These are phyloP conservation scores for Rhynchopsitta pachyrhyncha DNA, from an alignment of 2,113 vertebrate genomes.

Conservation along the genomic window DNA sequence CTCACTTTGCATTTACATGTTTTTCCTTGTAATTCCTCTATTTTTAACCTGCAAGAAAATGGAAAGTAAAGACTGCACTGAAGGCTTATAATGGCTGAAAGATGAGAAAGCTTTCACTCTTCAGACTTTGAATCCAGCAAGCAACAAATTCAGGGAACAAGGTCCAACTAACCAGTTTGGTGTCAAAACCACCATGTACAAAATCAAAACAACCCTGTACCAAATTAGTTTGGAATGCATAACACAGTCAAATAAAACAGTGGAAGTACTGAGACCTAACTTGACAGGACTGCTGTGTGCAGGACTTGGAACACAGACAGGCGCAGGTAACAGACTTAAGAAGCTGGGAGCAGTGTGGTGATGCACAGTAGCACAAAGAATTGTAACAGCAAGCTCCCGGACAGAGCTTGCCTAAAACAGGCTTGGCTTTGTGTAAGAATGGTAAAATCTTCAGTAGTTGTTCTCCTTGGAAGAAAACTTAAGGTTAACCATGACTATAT, in stretches of 20 bases:
- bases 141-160: not conserved
- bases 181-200: not conserved
- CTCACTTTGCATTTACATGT: not conserved
- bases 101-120: not conserved
- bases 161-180: not conserved
- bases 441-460: not conserved
- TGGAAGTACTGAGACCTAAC: not conserved
- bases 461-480: not conserved
- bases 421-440: not conserved
- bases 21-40: not conserved
- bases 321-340: not conserved
- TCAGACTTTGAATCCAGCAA: not conserved
- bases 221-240: not conserved
- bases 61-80: not conserved
- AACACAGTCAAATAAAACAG: not conserved
- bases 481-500: not conserved
- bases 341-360: not conserved
- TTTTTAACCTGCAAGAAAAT: not conserved
- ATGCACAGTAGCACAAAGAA: accelerated
- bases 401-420: not conserved
- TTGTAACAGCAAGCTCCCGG: not conserved
- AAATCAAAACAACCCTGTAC: not conserved
- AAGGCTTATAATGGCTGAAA: not conserved
- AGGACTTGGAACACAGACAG: not conserved
- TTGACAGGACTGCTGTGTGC: not conserved